Evolutionary conservation across 2,888 invertebrate genomes (phyloP), one percentile per base, ranked within the genome.

Genomic region (Folsomia candida): DNA sequence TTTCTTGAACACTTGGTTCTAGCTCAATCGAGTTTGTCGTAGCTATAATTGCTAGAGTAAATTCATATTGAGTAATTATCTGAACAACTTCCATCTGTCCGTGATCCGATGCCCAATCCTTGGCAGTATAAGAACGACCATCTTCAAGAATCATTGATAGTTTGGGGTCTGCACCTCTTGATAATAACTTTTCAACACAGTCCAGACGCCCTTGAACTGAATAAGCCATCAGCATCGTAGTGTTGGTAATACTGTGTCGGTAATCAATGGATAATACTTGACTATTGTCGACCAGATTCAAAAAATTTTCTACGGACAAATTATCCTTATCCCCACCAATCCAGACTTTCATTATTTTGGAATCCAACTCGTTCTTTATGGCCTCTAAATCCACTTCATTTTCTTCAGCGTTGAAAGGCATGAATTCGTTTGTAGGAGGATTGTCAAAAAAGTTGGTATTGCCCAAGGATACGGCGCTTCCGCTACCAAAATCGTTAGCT

Each of bases 191-290:
- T 70, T 84, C 84, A 6, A 84, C 83, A 3, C 82, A 77, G 14
- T 81, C 81, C 1, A 81, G 65, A 57, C 82, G 81, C 2, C 86
- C 86, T n/a, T 83, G 79, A 1, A 83, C 84, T 29, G 84, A 81
- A 9, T 84, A 83, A 22, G 84, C 83, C 85, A 86, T 86, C 62
- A 86, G 81, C n/a, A 85, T 81, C 3, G 85, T 85, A 1, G 81
- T 83, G 71, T 83, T 82, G 0, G 84, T 85, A 69, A 83, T 82
- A 18, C 83, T 82, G 78, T 86, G 85, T 72, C 81, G 80, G 76
- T 84, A 84, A 78, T 85, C 84, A 29, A 85, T 84, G 9, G 73
- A 51, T 26, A 78, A 69, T 51, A 67, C 69, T 4, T 72, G 51
- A n/a, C n/a, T n/a, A 11, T 59, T 24, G 2, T 66, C 64, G 1